Percentiles rank a stretch among this genome's conserved stretches.
These are phyloP conservation scores for Poecilia picta DNA, from an alignment of 2,797 vertebrate species.

Conservation along the genomic window DNA sequence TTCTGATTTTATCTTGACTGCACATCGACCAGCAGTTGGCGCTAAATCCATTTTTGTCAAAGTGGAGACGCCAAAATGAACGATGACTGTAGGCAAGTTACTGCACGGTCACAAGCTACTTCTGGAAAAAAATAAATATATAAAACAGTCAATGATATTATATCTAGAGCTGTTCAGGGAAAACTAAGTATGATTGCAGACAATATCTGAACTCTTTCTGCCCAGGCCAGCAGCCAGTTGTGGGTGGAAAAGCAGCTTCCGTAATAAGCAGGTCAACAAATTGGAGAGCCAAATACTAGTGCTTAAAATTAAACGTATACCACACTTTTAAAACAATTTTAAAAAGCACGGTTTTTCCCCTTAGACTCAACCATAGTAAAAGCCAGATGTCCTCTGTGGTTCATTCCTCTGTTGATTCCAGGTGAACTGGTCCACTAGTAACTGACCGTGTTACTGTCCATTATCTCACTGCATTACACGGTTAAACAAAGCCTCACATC, in stretches of 20 bases:
- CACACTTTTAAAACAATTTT: background rate
- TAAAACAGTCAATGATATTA: background rate
- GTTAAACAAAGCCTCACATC: slow-evolving; percentile 61
- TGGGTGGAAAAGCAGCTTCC: background rate
- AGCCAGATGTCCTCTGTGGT: background rate
- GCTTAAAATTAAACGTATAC: background rate
- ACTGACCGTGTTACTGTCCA: slow-evolving; percentile 56
- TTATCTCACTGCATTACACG: slow-evolving; percentile 69
- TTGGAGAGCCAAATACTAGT: background rate
- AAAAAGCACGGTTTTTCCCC: background rate
- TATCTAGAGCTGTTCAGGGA: background rate
- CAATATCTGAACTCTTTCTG: background rate
- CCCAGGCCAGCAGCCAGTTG: background rate
- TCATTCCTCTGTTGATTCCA: background rate
- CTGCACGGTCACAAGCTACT: background rate
- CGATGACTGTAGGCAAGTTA: background rate
- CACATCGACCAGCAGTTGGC: background rate
- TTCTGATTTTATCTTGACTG: background rate
- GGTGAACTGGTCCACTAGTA: slow-evolving; percentile 12
- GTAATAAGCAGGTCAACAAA: background rate
- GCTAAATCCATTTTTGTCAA: background rate
- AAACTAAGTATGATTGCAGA: background rate
- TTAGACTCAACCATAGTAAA: background rate
- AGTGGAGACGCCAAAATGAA: background rate
- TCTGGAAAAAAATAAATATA: background rate